phyloP scores from a whole-genome alignment of 2,888 invertebrate species.

The Sialis lutaria region DNA sequence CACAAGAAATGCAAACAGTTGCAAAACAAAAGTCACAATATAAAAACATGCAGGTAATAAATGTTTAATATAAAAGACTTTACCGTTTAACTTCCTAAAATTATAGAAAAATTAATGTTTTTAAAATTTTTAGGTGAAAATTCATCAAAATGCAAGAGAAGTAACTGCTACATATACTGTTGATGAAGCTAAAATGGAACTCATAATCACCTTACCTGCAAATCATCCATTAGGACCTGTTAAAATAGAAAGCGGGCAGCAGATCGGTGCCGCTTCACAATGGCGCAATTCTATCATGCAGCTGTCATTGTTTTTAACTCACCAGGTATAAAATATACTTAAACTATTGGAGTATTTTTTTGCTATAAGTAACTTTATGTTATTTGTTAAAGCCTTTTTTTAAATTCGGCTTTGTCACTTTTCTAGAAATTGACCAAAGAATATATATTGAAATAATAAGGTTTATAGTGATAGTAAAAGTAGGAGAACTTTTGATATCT shows the following conservation, averaged over 20 bases:
- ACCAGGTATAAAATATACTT: conserved; percentile 74
- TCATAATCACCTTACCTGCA: conserved; percentile 56
- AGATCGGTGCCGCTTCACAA: conserved; percentile 50
- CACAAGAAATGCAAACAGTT: conserved; percentile 42
- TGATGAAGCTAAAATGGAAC: conserved; percentile 65
- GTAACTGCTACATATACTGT: conserved; percentile 65
- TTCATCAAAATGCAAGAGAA: conserved; percentile 55
- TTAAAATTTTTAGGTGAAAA: conserved; percentile 36
- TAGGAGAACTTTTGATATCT: too few relatives aligned
- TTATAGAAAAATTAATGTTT: not conserved
- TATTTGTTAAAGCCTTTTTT: not conserved
- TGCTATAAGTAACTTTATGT: too few relatives aligned
- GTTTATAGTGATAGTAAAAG: too few relatives aligned
- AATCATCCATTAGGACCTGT: conserved; percentile 76
- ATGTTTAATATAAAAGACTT: conserved; percentile 4
- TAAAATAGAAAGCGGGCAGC: conserved; percentile 47
- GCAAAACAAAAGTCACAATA: conserved; percentile 34
- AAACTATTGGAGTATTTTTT: not conserved
- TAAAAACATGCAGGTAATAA: conserved; percentile 43
- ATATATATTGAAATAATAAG: too few relatives aligned
- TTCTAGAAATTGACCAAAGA: too few relatives aligned
- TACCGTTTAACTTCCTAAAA: conserved; percentile 1
- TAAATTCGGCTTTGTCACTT: not conserved
- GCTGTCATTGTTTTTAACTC: conserved; percentile 67
- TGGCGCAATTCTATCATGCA: conserved; percentile 65